Evolutionary conservation across 2,888 invertebrate genomes (phyloP).

Genomic region (Drosophila maculinotata): DNA sequence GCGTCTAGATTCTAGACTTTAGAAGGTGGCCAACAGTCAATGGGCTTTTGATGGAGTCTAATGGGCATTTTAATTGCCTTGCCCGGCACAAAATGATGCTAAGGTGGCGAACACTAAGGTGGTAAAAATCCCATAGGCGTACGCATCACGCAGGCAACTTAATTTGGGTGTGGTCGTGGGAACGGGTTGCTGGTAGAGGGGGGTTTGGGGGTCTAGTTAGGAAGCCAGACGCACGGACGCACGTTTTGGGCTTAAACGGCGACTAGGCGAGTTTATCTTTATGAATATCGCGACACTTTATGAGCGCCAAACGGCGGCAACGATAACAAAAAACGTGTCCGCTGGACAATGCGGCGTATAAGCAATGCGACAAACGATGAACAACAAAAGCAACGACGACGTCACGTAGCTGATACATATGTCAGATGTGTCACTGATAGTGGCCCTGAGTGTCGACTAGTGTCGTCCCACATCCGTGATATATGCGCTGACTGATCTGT

Average conservation of each 20-base stretch:
- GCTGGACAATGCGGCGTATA: slow-evolving; percentile 49
- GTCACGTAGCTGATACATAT: slow-evolving; percentile 69
- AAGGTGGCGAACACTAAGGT: neutral
- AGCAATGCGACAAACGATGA: slow-evolving; percentile 17
- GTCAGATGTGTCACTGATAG: slow-evolving; percentile 54
- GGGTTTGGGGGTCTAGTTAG: neutral
- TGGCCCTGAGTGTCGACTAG: slow-evolving; percentile 5
- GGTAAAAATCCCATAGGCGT: slow-evolving; percentile 27
- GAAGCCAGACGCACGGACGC: slow-evolving; percentile 32
- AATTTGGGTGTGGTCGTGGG: too few relatives aligned
- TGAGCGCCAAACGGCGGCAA: slow-evolving; percentile 47
- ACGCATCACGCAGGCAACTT: neutral
- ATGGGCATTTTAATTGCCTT: slow-evolving; percentile 48
- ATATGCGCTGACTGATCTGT: slow-evolving; percentile 22
- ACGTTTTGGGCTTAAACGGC: slow-evolving; percentile 50
- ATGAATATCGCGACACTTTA: slow-evolving; percentile 80
- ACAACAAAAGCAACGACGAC: slow-evolving; percentile 9
- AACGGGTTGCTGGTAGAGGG: too few relatives aligned
- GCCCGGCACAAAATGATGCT: slow-evolving; percentile 11
- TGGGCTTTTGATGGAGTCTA: slow-evolving; percentile 52
- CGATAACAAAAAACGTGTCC: slow-evolving; percentile 30
- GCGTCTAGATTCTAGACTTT: too few relatives aligned
- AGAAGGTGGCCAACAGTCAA: slow-evolving; percentile 23
- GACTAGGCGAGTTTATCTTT: slow-evolving; percentile 65
- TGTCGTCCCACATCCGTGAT: slow-evolving; percentile 22